Evolutionary conservation across 2,113 vertebrate genomes (phyloP).

Genomic region (Pterocles burchelli): DNA sequence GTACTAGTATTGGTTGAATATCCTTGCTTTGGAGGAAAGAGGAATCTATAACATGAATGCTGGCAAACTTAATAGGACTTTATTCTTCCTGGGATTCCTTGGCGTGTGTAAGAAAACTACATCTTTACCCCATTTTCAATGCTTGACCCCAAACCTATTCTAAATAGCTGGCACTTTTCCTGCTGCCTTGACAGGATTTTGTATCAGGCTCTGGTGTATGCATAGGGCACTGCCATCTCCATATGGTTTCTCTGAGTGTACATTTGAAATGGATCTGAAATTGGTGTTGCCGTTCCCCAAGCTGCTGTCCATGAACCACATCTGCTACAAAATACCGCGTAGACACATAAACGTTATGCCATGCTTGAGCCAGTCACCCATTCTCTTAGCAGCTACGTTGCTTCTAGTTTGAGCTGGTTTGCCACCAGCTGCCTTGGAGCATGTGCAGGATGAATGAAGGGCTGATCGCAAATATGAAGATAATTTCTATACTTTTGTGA

Average conservation of each 20-base stretch:
- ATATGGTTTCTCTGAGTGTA: rapidly evolving
- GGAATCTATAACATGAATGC: neutral
- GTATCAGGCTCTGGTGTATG: neutral
- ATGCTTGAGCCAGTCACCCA: neutral
- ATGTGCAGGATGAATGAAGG: neutral
- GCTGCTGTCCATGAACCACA: neutral
- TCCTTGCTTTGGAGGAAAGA: neutral
- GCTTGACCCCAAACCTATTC: neutral
- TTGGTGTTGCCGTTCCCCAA: neutral
- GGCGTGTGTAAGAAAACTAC: neutral
- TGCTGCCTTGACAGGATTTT: neutral
- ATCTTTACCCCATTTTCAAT: neutral
- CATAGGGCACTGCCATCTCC: neutral
- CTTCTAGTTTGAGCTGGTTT: neutral
- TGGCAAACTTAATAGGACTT: neutral
- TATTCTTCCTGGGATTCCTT: neutral
- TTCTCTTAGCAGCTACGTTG: neutral
- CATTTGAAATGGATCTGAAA: neutral
- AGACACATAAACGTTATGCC: neutral
- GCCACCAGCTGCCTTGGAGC: neutral
- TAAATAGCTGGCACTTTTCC: neutral
- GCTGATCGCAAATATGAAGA: rapidly evolving
- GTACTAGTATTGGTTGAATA: neutral
- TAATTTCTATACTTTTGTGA: neutral
- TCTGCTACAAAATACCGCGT: neutral